These are phyloP conservation scores for Tillus elongatus DNA, from an alignment of 2,888 invertebrate genomes.

Conservation along the genomic window DNA sequence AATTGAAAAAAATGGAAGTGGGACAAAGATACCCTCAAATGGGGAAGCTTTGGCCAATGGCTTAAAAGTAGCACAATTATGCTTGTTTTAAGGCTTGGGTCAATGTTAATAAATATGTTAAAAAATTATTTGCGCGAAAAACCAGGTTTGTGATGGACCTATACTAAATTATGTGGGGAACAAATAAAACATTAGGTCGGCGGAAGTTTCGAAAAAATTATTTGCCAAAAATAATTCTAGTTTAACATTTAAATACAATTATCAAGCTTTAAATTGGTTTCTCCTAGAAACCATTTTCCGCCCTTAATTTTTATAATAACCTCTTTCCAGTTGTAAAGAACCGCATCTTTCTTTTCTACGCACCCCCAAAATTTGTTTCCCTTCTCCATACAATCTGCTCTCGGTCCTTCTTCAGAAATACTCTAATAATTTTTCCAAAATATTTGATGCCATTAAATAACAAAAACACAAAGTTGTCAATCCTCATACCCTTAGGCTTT, in stretches of 20 bases:
- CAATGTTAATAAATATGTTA: conserved; percentile 6
- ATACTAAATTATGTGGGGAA: conserved; percentile 5
- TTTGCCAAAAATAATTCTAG: not conserved
- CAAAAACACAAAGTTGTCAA: conserved; percentile 5
- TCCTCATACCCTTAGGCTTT: not conserved
- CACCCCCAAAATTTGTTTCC: conserved; percentile 6
- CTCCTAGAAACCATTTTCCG: conserved; percentile 6
- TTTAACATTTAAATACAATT: no score
- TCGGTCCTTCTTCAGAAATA: no score
- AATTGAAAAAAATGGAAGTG: not conserved
- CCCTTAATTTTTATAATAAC: conserved; percentile 6
- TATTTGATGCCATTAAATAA: conserved; percentile 5
- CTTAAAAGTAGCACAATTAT: no score
- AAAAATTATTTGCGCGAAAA: not conserved
- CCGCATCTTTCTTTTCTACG: conserved; percentile 1
- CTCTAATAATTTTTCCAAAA: conserved; percentile 7
- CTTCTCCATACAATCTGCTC: conserved; percentile 7
- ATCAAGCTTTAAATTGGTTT: conserved; percentile 1
- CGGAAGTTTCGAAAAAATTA: conserved; percentile 5
- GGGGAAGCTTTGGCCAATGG: no score
- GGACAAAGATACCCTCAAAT: no score
- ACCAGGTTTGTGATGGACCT: not conserved
- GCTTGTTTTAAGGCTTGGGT: not conserved
- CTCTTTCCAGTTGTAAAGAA: conserved; percentile 4
- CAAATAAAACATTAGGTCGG: not conserved